A percentile compares a stretch with the other conserved stretches of the same genome.
Evolutionary conservation across 2,888 invertebrate species (phyloP).

Genomic region (Hanleya hanleyi): DNA sequence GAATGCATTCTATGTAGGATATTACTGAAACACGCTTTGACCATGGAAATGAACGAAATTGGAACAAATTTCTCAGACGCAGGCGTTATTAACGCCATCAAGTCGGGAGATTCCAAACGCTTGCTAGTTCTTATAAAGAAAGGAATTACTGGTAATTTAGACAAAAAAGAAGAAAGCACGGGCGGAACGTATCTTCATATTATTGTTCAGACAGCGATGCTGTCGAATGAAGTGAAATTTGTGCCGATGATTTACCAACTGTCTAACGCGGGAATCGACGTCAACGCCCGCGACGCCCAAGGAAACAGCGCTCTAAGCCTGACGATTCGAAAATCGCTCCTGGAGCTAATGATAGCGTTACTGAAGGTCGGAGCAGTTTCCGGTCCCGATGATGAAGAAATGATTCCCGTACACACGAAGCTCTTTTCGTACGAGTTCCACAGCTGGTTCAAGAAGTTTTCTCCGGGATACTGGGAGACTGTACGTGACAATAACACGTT

Average conservation of each 20-base stretch:
- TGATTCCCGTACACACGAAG: conserved; percentile 49
- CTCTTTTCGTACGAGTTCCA: conserved; percentile 53
- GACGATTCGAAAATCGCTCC: conserved; percentile 53
- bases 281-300: conserved; percentile 51
- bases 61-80: background rate
- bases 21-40: too few relatives aligned
- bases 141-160: background rate
- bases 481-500: conserved; percentile 52
- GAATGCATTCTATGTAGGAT: too few relatives aligned
- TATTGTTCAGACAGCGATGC: conserved; percentile 54
- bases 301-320: conserved; percentile 57
- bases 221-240: conserved; percentile 52
- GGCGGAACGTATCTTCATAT: conserved; percentile 60
- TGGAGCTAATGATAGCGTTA: conserved; percentile 61
- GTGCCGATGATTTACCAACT: conserved; percentile 67
- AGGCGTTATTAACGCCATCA: background rate
- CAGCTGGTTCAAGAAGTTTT: conserved; percentile 51
- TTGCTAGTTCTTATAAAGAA: background rate
- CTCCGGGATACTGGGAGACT: conserved; percentile 63
- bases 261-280: conserved; percentile 60
- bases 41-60: background rate
- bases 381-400: conserved; percentile 43
- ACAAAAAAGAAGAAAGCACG: conserved; percentile 20
- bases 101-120: background rate
- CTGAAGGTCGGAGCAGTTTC: conserved; percentile 65